Evolutionary conservation across 2,113 vertebrate species (phyloP), one percentile per base, ranked within the genome.

Genomic region (Clarias magur): DNA sequence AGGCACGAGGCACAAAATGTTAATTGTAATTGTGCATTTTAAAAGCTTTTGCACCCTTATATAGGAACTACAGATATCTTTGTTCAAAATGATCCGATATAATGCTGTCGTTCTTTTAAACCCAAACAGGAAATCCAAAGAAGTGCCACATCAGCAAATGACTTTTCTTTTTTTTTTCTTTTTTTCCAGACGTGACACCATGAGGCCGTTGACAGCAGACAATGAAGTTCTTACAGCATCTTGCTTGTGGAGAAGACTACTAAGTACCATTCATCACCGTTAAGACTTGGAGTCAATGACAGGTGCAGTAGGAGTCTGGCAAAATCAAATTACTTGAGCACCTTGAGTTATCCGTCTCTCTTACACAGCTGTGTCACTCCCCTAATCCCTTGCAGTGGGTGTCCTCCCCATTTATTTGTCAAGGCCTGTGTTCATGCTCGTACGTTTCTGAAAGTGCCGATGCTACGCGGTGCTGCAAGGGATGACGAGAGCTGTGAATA

Each of bases 401-500:
- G 80, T 38, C 75, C 67, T 23, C 21, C 87, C n/a, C 10, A 86
- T 90, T 91, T 88, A 92, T 94, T 94, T 93, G 92, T 93, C 89
- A 79, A 60, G 86, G 88, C 88, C 90, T 25, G 88, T 85, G 90
- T 19, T 83, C 78, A 78, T 82, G 89, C 92, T 91, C 91, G 92
- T 93, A 92, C 92, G 91, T 76, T 83, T 90, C 88, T 89, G 87
- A 88, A 84, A 86, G 84, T 48, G 89, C 93, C 92, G 93, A 57
- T 48, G 34, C 80, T 30, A 70, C 57, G 30, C 42, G 30, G 70
- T 11, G 89, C 19, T 68, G 90, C 89, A 89, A 88, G 91, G 91
- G 91, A 94, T 92, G 91, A 93, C 89, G 88, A 83, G 93, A 93
- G 90, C 91, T 87, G 48, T 48, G 67, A 88, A 84, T 78, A 21